Evolutionary conservation across 2,888 invertebrate genomes (phyloP).

Genomic region (Eilema griseolum): DNA sequence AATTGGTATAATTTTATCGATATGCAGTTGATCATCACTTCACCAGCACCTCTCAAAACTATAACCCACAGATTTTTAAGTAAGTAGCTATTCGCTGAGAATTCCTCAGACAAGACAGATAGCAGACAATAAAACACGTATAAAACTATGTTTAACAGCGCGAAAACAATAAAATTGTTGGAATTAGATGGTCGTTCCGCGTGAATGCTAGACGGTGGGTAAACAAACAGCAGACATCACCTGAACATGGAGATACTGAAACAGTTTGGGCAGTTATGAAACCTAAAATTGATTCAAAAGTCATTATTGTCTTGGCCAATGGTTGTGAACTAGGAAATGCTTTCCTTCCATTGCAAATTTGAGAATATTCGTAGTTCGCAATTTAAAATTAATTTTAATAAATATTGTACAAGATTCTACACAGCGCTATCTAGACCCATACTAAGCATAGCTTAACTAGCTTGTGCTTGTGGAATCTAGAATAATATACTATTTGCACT

Average conservation of each 20-base stretch:
- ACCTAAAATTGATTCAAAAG: too few relatives aligned
- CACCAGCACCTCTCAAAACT: not conserved
- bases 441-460: too few relatives aligned
- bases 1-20: not conserved
- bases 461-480: too few relatives aligned
- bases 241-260: slow-evolving; percentile 14
- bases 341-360: too few relatives aligned
- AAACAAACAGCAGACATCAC: slow-evolving; percentile 35
- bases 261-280: not conserved
- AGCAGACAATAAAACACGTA: slow-evolving; percentile 24
- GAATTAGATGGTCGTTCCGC: slow-evolving; percentile 43
- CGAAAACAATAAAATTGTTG: slow-evolving; percentile 49
- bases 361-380: too few relatives aligned
- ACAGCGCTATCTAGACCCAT: too few relatives aligned
- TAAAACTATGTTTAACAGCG: slow-evolving; percentile 43
- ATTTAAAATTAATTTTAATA: too few relatives aligned
- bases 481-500: too few relatives aligned
- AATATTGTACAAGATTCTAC: too few relatives aligned
- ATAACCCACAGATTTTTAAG: slow-evolving; percentile 15
- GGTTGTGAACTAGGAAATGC: too few relatives aligned
- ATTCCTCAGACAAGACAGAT: slow-evolving; percentile 6
- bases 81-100: not conserved
- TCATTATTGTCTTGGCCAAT: too few relatives aligned
- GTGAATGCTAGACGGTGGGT: slow-evolving; percentile 41
- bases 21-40: not conserved